phyloP scores from a whole-genome alignment of 2,888 invertebrate species.

The Taphrorychus bicolor region DNA sequence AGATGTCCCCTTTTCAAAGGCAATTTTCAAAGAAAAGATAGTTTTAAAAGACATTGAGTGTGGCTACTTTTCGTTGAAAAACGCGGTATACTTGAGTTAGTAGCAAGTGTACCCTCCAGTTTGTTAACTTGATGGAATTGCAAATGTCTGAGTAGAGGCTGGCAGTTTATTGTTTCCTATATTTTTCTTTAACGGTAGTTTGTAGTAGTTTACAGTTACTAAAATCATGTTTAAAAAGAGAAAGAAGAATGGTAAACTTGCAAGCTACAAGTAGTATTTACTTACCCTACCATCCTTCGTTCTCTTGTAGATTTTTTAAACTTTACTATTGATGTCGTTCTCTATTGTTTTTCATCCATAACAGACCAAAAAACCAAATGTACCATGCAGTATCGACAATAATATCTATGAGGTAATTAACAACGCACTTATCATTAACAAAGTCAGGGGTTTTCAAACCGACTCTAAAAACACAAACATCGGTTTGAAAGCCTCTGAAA shows the following conservation, averaged over 20 bases:
- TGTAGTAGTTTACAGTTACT: background rate
- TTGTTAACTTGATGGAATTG: no score
- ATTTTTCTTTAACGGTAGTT: background rate
- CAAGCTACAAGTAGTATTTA: no score
- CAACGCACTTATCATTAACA: constrained; percentile 21
- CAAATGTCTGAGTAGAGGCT: background rate
- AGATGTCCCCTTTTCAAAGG: no score
- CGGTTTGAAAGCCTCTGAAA: background rate
- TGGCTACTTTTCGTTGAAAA: no score
- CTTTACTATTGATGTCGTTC: constrained; percentile 47
- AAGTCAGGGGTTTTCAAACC: background rate
- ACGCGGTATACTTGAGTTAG: no score
- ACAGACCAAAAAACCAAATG: constrained; percentile 79
- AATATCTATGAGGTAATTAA: constrained; percentile 86
- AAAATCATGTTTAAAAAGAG: background rate
- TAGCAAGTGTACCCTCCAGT: no score
- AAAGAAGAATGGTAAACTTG: background rate
- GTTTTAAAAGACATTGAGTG: no score
- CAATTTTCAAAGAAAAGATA: no score
- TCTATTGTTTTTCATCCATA: constrained; percentile 63
- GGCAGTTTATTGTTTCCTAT: background rate
- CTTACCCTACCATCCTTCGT: background rate
- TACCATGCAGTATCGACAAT: constrained; percentile 95
- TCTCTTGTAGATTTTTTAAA: background rate
- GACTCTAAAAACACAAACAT: background rate